Evolutionary conservation across 1,140 invertebrate species (phyloP), one percentile per base, ranked within the genome.

Genomic region (Thaumatotibia leucotreta): DNA sequence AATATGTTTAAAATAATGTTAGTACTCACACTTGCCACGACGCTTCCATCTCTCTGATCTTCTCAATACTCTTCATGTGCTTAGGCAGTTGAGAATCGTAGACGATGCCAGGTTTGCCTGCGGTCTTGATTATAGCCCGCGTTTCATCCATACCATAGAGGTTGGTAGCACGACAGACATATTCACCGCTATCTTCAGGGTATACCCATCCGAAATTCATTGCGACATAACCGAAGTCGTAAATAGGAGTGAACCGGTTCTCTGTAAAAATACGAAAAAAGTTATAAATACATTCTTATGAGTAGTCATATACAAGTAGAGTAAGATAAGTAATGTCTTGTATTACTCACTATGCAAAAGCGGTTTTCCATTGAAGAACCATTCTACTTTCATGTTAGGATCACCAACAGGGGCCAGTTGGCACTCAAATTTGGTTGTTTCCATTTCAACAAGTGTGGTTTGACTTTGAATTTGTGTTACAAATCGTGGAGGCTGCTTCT

Each of bases 201-300:
- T 97, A 98, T 3, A 98, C 96, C 97, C 97, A 99, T 54, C 96
- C 96, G 76, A 99, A 98, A 89, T 98, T 98, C 94, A 99, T 97
- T 10, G 97, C 97, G 27, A 99, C 98, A 83, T 98, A 98, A 33
- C 97, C 97, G 84, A 98, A 98, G 84, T 99, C 98, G 80, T 99
- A 98, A 76, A 98, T 97, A 2, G 98, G 97, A 33, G 94, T 96
- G 79, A 97, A 97, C 72, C 97, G 93, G 79, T 97, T 98, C 89
- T 97, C 96, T 96, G 90, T 58, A 84, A 83, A 82, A 67, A 33
- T 10, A 52, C n/a, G n/a, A 49, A 64, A 14, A n/a, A 45, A 8
- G n/a, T 63, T 22, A 45, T 1, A 8, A 2, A 2, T 20, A 45
- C 14, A n/a, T n/a, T n/a, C n/a, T n/a, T n/a, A n/a, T n/a, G n/a